Evolutionary conservation across 2,888 invertebrate genomes (phyloP), one percentile per base, ranked within the genome.

Genomic region (Pedicia rivosa): DNA sequence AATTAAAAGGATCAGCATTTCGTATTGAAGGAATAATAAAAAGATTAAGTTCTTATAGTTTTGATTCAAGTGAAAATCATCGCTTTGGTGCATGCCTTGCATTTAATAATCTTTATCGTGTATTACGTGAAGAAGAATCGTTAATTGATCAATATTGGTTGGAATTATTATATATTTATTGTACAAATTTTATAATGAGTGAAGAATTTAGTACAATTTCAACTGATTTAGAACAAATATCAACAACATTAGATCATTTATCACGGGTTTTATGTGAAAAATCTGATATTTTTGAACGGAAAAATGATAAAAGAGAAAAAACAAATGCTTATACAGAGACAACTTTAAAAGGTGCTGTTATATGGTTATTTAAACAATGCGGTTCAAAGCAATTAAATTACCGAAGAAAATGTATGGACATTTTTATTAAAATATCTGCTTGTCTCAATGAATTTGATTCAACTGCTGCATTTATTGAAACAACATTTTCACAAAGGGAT

Each of bases 21-120:
- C 64, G 63, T 42, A 58, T 72, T 10, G 59, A 66, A 43, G 55
- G 60, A 2, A 59, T 79, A 7, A 50, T 79, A 25, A 64, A 66
- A 40, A 64, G 70, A 45, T 63, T 80, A 29, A 66, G 65, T 43
- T 66, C 68, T 40, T 48, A 46, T 35, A 48, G 49, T 33, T 46
- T 45, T 27, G 48, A 50, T 47, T 46, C 49, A 27, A 36, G 43
- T 31, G 36, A 39, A n/a, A 39, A 42, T 26, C 75, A 76, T 48
- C 64, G 78, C 45, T 56, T 74, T 19, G 81, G 78, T 2, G 74
- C 78, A 1, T 72, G 75, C 2, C 50, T 78, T 15, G 75, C 74
- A n/a, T 78, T 80, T 49, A 81, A 80, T 54, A 71, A 71, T 49
- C 66, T 79, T 10, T 78, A 78, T 50, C 43, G 50, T 12, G 62